These are phyloP conservation scores for Philonicus albiceps DNA, from an alignment of 2,888 invertebrate genomes.

Conservation along the genomic window DNA sequence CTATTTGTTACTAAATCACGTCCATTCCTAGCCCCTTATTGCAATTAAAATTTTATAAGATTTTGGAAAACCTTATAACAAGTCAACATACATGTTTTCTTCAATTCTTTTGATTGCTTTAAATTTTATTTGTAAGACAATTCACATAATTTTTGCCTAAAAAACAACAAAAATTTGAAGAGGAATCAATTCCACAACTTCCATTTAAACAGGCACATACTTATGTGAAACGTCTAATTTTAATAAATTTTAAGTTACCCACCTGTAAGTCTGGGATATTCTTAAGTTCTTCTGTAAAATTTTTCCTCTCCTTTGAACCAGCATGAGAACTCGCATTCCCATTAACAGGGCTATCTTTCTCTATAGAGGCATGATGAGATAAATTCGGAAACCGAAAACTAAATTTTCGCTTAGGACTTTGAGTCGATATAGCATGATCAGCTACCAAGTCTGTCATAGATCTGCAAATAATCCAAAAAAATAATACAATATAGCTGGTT, in stretches of 20 bases:
- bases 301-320: conserved; percentile 68
- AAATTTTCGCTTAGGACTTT: conserved; percentile 78
- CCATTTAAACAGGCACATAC: neutral
- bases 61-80: neutral
- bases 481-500: neutral
- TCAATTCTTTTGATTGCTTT: neutral
- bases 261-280: conserved; percentile 89
- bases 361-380: conserved; percentile 54
- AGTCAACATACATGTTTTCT: neutral
- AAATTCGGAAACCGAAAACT: conserved; percentile 75
- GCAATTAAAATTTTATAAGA: neutral
- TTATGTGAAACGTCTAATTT: neutral
- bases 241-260: conserved; percentile 52
- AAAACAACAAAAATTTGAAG: neutral
- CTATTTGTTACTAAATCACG: neutral
- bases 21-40: no score
- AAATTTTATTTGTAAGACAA: neutral
- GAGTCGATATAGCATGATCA: conserved; percentile 68
- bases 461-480: conserved; percentile 52
- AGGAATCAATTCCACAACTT: conserved; percentile 22
- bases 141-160: neutral
- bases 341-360: conserved; percentile 51
- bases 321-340: conserved; percentile 54
- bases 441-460: conserved; percentile 71
- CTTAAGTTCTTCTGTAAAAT: conserved; percentile 89